These are phyloP conservation scores for Nothocercus julius DNA, from an alignment of 2,113 vertebrate genomes.

Conservation along the genomic window DNA sequence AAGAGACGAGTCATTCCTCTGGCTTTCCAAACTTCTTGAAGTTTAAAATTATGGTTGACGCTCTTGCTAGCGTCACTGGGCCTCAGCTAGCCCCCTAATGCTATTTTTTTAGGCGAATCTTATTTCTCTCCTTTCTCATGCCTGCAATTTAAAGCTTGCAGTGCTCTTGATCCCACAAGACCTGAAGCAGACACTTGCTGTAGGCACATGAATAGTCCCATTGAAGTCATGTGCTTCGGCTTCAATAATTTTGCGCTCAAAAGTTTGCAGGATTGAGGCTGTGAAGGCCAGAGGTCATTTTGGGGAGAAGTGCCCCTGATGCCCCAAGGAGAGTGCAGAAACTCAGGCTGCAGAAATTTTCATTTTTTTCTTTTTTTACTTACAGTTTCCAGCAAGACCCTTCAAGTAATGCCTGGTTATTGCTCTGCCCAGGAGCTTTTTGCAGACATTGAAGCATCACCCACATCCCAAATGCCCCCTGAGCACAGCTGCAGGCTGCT, in stretches of 20 bases:
- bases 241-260: fast-evolving
- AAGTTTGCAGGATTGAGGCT: background rate
- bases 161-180: background rate
- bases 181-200: fast-evolving
- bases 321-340: background rate
- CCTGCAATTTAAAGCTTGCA: background rate
- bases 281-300: background rate
- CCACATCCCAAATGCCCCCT: background rate
- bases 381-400: too few species aligned
- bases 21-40: background rate
- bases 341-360: background rate
- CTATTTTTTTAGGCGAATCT: background rate
- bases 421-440: background rate
- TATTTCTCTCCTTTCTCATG: background rate
- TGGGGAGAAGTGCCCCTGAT: background rate
- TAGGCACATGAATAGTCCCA: background rate
- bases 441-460: background rate
- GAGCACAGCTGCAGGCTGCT: background rate
- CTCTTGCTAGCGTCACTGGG: background rate
- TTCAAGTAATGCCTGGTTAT: too few species aligned
- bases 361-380: too few species aligned
- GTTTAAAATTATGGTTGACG: background rate
- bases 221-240: background rate
- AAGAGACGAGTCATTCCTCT: background rate
- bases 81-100: background rate